These are phyloP conservation scores for Pandemis cinnamomeana DNA, from an alignment of 2,888 invertebrate species.

Conservation along the genomic window DNA sequence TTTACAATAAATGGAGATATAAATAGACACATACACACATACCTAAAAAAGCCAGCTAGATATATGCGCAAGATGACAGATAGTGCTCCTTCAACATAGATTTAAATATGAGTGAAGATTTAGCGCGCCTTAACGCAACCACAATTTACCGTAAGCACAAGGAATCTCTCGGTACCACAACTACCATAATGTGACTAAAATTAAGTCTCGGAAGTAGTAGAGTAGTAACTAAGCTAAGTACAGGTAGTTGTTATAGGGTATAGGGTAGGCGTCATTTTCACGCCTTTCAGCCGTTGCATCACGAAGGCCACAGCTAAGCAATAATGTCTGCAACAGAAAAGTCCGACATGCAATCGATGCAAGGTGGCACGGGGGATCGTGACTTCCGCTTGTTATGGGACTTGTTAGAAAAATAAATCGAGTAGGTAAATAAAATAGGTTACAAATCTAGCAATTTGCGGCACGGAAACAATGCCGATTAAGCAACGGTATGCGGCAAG, in stretches of 20 bases:
- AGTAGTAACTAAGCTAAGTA: no score
- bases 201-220: no score
- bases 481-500: background rate
- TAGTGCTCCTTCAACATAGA: no score
- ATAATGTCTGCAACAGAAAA: constrained; percentile 53
- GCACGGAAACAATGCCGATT: constrained; percentile 13
- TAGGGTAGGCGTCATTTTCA: background rate
- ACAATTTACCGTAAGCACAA: no score
- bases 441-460: constrained; percentile 15
- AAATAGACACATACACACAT: no score
- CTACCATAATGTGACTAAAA: no score
- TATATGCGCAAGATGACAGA: no score
- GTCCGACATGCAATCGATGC: constrained; percentile 65
- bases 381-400: constrained; percentile 59
- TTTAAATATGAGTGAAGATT: no score
- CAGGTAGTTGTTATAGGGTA: background rate
- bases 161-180: no score
- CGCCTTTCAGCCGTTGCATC: background rate
- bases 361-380: constrained; percentile 63
- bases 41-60: no score
- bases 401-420: constrained; percentile 42
- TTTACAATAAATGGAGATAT: no score
- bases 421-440: constrained; percentile 29
- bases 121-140: no score
- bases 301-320: constrained; percentile 33